A percentile compares a stretch with the other conserved stretches of the same genome.
phyloP scores from a whole-genome alignment of 1,140 invertebrate species.

The Ceratitis capitata region DNA sequence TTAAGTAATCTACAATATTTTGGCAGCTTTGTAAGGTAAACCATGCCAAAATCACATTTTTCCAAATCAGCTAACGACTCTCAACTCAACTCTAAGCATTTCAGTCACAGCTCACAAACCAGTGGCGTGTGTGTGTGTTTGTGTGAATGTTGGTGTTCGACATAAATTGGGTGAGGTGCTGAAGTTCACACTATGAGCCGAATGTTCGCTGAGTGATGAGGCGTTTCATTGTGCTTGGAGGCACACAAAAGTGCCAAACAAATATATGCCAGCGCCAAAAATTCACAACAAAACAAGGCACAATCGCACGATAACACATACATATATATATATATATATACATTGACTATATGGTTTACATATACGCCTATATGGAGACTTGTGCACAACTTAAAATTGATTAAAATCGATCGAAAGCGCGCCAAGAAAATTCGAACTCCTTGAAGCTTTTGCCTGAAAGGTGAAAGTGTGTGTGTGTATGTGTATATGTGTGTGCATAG shows the following conservation, averaged over 20 bases:
- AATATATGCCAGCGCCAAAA: neutral
- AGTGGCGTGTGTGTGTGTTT: too few species aligned
- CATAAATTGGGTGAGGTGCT: neutral
- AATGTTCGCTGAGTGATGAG: constrained; percentile 7
- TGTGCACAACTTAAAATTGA: neutral
- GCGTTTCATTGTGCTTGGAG: neutral
- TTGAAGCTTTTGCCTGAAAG: too few species aligned
- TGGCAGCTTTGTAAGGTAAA: constrained; percentile 19
- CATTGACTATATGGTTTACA: too few species aligned
- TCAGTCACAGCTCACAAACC: neutral
- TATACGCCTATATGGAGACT: neutral
- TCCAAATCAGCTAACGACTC: neutral
- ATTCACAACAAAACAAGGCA: neutral
- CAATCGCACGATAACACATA: neutral
- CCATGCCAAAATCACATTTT: neutral
- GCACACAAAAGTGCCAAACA: neutral
- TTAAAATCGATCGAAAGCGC: neutral
- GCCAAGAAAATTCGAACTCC: neutral
- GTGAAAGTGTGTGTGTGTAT: neutral
- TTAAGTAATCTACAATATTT: constrained; percentile 3
- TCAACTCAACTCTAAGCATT: neutral
- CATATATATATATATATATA: too few species aligned
- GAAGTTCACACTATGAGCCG: constrained; percentile 13
- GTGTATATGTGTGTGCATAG: neutral
- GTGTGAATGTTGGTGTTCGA: too few species aligned